These are phyloP conservation scores for Aspidoscelis tigris DNA, from an alignment of 2,113 vertebrate genomes.

Conservation along the genomic window DNA sequence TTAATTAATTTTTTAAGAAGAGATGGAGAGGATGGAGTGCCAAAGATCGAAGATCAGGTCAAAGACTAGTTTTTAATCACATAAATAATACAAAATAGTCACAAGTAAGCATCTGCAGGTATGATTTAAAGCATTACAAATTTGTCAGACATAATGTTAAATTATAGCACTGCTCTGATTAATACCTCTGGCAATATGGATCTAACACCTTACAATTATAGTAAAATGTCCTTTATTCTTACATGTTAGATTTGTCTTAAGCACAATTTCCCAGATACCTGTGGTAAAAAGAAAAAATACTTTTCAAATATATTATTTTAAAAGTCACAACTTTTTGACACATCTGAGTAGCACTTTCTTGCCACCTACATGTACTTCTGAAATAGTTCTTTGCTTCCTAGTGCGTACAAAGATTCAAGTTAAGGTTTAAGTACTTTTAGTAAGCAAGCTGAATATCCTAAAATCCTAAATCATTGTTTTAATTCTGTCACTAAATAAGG, in stretches of 20 bases:
- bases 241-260: background rate
- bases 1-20: constrained; percentile 92
- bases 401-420: background rate
- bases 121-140: constrained; percentile 83
- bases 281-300: background rate
- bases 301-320: background rate
- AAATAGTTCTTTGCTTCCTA: background rate
- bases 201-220: constrained; percentile 37
- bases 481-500: constrained; percentile 47
- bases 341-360: background rate
- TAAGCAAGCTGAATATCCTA: constrained; percentile 4
- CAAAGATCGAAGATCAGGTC: constrained; percentile 93
- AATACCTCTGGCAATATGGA: constrained; percentile 57
- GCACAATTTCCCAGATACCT: background rate
- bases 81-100: constrained; percentile 83
- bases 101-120: constrained; percentile 81
- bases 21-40: constrained; percentile 91
- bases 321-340: background rate
- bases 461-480: constrained; percentile 33
- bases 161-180: constrained; percentile 68
- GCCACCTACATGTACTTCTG: background rate
- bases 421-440: background rate
- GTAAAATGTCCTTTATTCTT: background rate
- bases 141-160: constrained; percentile 78
- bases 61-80: constrained; percentile 97